Conservation (phyloP, 53 echinoderm and acorn worm species). For the Crossaster papposus region DNA sequence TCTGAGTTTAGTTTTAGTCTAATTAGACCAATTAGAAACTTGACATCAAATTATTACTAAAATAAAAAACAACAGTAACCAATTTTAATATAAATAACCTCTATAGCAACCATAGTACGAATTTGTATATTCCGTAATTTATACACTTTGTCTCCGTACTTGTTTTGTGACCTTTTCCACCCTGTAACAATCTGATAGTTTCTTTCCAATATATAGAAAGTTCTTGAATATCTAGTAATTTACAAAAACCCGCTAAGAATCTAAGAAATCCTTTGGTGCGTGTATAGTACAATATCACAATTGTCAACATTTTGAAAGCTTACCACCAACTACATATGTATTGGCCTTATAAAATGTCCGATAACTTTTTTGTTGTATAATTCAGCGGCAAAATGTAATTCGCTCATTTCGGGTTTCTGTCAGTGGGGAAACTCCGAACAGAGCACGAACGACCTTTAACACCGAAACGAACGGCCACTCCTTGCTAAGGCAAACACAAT, state of each 20-base stretch:
- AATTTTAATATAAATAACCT: slow-evolving; percentile 3
- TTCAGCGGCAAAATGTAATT: neutral
- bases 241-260: slow-evolving; percentile 21
- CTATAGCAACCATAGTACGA: neutral
- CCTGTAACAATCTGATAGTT: neutral
- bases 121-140: neutral
- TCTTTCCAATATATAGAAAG: slow-evolving; percentile 56
- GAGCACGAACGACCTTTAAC: neutral
- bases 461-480: neutral
- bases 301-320: neutral
- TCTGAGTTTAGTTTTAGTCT: too few relatives aligned
- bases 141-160: neutral
- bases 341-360: neutral
- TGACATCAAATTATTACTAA: neutral
- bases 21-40: too few relatives aligned
- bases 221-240: slow-evolving; percentile 36
- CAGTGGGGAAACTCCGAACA: neutral
- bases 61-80: neutral
- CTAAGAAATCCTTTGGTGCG: slow-evolving; percentile 41
- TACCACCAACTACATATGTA: neutral
- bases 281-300: slow-evolving; percentile 33
- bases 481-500: too few relatives aligned
- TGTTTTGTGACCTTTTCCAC: neutral
- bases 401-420: neutral
- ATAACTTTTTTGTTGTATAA: neutral